Base-by-base conservation (phyloP, 1,140 invertebrate species). In the Nasonia longicornis region DNA sequence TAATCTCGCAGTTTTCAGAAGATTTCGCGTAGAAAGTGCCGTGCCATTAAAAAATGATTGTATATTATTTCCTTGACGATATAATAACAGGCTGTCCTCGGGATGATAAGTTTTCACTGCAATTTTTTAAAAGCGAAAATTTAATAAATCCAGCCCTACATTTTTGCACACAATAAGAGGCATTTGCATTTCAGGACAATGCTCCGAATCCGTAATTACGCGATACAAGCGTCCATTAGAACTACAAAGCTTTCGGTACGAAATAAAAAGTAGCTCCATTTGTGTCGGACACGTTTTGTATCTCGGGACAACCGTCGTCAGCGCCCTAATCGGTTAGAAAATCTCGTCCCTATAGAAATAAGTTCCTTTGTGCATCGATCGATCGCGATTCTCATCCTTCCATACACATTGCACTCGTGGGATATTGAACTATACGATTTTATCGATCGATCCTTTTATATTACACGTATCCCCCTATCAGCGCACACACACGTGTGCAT, bases 381-480 rank as follows among this genome's bases (percentile, higher is more conserved):
- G 72, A 52, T 52, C 20, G 52, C 52, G 72, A 74, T 74, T n/a
- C 42, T 58, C 48, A 74, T 58, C 45, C 42, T 42, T 71, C 20
- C 14, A 42, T 72, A 77, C 67, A 69, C 85, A 80, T 75, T 67
- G 14, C 38, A 10, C 80, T 82, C 84, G 84, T 79, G 79, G 77
- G 70, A 84, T 84, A 83, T 77, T 69, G 81, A 70, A 73, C 78
- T 83, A 52, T 77, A 58, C 52, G 74, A 79, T 71, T 79, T 79
- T 73, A 74, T 79, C 64, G 67, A 67, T 31, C 26, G 31, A 26
- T 79, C 48, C 69, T 14, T 74, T 52, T 22, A 45, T 22, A 22
- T 58, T 48, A n/a, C 45, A 16, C 4, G 4, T 35, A 35, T 52
- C 26, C 6, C 6, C 3, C 20, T 58, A 58, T 52, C 29, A 42